Evolutionary conservation across 2,888 invertebrate genomes (phyloP), one percentile per base, ranked within the genome.

Genomic region (Dinocampus coccinellae): DNA sequence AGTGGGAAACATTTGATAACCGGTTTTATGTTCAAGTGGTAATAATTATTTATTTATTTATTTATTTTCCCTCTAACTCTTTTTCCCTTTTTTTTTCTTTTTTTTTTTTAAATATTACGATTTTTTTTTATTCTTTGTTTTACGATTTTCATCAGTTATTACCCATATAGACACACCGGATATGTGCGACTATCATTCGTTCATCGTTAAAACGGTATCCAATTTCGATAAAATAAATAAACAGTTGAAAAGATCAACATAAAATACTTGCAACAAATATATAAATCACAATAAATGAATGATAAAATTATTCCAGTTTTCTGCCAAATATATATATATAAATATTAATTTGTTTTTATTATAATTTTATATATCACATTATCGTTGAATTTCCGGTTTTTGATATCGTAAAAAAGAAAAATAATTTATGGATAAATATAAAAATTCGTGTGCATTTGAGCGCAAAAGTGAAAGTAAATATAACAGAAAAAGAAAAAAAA

Each of bases 1-100:
- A 55, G 74, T 75, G 76, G 65, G 76, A 76, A 75, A 66, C 63
- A 58, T 57, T 58, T 60, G 69, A 73, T 53, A 58, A 29, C 53
- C 29, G 68, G 68, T 58, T 39, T 58, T 68, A 60, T 33, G 57
- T 63, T 34, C 33, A 60, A 22, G 53, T 16, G 16, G 47, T 47
- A 20, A 16, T 47, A 47, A 47, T 16, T 7, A 39, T 36, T 47
- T 65, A 61, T 58, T 22, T 29, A 33, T 11, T 26, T 11, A 55
- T 55, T 10, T 24, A 55, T 55, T 36, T 3, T 33, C n/a, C 22
- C n/a, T 39, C 16, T 63, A 63, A n/a, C n/a, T n/a, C n/a, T n/a
- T n/a, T n/a, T n/a, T n/a, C n/a, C n/a, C n/a, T n/a, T n/a, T n/a
- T n/a, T n/a, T 60, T 72, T 64, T 61, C 34, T 16, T 42, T 13